Conservation (phyloP, 2,113 vertebrate species). For the Eudyptes chrysolophus region DNA sequence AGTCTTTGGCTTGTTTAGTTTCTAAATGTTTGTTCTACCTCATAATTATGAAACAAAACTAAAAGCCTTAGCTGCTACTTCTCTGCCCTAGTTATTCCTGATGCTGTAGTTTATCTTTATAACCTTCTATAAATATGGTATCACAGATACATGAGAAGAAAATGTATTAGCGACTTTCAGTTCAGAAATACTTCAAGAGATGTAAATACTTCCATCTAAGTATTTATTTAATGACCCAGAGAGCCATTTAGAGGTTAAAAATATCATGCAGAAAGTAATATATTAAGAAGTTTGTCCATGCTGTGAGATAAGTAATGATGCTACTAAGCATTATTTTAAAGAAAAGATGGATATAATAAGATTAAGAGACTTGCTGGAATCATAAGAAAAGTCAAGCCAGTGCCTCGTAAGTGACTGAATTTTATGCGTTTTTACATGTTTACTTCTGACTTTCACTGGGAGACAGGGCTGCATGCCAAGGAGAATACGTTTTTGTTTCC, state of each 20-base stretch:
- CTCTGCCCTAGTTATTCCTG: background rate
- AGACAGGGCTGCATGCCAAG: background rate
- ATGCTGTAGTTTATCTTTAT: background rate
- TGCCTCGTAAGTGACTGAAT: background rate
- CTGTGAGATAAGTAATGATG: background rate
- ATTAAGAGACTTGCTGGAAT: background rate
- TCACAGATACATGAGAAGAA: background rate
- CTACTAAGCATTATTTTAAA: background rate
- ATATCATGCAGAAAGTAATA: background rate
- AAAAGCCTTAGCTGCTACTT: background rate
- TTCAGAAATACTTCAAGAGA: background rate
- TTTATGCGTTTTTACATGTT: background rate
- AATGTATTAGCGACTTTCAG: background rate
- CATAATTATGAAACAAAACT: background rate
- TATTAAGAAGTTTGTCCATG: background rate
- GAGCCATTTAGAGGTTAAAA: background rate
- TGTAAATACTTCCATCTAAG: background rate
- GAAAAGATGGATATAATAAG: background rate
- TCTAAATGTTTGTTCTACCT: background rate
- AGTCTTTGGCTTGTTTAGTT: background rate
- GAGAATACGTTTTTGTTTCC: background rate
- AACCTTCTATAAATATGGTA: background rate
- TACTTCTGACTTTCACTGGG: background rate
- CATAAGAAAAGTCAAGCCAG: background rate
- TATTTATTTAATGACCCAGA: background rate